A percentile compares a stretch with the other conserved stretches of the same genome.
phyloP scores from a whole-genome alignment of 2,113 vertebrate species.

The Dryoscopus gambensis region DNA sequence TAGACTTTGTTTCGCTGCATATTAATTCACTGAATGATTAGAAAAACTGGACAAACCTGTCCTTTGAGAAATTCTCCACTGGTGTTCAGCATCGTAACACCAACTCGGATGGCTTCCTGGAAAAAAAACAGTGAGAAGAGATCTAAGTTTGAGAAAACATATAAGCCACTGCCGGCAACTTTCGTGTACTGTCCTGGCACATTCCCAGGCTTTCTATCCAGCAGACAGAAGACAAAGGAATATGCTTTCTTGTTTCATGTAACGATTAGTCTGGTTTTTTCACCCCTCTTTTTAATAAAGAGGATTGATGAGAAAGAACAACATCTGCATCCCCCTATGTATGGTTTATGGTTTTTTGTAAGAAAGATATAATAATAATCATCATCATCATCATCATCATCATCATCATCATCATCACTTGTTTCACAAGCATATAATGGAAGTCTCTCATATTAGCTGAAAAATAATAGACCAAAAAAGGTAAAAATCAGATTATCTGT shows the following conservation, averaged over 20 bases:
- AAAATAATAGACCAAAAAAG: background rate
- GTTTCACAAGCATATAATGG: background rate
- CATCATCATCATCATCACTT: too few species aligned
- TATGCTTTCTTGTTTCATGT: background rate
- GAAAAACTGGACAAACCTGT: constrained; percentile 76
- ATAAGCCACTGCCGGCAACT: background rate
- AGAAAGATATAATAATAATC: background rate
- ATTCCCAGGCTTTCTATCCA: background rate
- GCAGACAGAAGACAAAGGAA: background rate
- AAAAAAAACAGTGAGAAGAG: background rate
- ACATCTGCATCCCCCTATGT: background rate
- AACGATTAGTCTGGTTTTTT: background rate
- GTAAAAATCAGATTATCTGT: background rate
- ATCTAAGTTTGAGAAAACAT: background rate
- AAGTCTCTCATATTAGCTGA: background rate
- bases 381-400: too few species aligned
- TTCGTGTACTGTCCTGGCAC: background rate
- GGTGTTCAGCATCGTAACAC: constrained; percentile 75
- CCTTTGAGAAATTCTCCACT: constrained; percentile 72
- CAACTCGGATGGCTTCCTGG: constrained; percentile 82
- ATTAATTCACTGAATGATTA: background rate
- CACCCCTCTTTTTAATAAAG: background rate
- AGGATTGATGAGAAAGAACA: background rate
- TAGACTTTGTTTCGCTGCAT: background rate
- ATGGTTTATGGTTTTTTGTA: background rate